These are phyloP conservation scores for Pandemis heparana DNA, from an alignment of 2,888 invertebrate species.

Conservation along the genomic window DNA sequence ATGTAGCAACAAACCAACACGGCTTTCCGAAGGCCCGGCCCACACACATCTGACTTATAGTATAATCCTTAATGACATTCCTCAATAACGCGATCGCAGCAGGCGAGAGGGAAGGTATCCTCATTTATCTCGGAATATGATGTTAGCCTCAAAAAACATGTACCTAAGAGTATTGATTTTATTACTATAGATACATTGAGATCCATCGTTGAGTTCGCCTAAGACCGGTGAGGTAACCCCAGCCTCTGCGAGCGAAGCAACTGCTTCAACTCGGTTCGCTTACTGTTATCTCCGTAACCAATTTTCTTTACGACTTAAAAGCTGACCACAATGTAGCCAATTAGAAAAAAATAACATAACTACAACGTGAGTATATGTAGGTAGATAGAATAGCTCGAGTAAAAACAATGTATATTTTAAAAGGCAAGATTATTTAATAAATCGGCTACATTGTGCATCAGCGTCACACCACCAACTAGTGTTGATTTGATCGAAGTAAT, in stretches of 20 bases:
- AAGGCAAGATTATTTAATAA: slow-evolving; percentile 37
- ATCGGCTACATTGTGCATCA: slow-evolving; percentile 64
- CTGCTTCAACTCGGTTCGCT: slow-evolving; percentile 15
- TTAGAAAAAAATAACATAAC: slow-evolving; percentile 28
- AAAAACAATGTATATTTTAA: slow-evolving; percentile 4
- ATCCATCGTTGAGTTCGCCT: slow-evolving; percentile 40
- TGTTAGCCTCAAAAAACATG: slow-evolving; percentile 37
- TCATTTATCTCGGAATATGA: slow-evolving; percentile 15
- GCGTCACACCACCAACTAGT: slow-evolving; percentile 62
- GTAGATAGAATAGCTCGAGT: slow-evolving; percentile 1
- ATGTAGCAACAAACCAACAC: slow-evolving; percentile 84
- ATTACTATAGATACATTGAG: slow-evolving; percentile 28
- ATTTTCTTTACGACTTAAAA: slow-evolving; percentile 43
- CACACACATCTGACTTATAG: slow-evolving; percentile 62
- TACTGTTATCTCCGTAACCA: slow-evolving; percentile 20
- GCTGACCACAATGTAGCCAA: slow-evolving; percentile 48
- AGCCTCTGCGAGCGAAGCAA: slow-evolving; percentile 9
- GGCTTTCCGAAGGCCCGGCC: slow-evolving; percentile 59
- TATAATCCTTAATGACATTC: slow-evolving; percentile 57
- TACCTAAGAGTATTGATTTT: slow-evolving; percentile 21
- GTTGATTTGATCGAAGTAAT: slow-evolving; percentile 81
- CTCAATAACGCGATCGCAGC: slow-evolving; percentile 52
- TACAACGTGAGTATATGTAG: slow-evolving; percentile 11
- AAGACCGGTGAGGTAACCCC: slow-evolving; percentile 12
- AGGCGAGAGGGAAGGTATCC: slow-evolving; percentile 37